Conservation (phyloP, 2,888 invertebrate species). For the Lithophane ornitopus region DNA sequence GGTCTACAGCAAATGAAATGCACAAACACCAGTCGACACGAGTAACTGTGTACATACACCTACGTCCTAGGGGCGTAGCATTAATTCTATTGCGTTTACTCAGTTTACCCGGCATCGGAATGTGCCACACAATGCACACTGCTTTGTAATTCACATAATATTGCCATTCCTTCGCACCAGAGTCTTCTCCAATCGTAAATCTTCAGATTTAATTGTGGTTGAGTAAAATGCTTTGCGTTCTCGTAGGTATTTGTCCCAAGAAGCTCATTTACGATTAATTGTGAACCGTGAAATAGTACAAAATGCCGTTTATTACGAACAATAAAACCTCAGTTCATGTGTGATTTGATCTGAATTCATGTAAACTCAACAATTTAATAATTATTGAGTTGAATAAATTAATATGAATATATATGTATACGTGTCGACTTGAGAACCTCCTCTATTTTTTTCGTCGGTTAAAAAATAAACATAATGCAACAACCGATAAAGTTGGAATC, state of each 20-base stretch:
- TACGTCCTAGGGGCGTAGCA: conserved; percentile 35
- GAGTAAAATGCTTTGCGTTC: conserved; percentile 1
- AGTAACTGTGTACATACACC: conserved; percentile 10
- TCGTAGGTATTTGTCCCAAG: neutral
- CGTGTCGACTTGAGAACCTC: too few relatives aligned
- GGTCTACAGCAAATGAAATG: conserved; percentile 16
- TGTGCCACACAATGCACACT: conserved; percentile 46
- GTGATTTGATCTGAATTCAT: neutral
- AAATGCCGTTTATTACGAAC: neutral
- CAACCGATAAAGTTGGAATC: neutral
- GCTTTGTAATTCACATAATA: conserved; percentile 43
- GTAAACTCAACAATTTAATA: neutral
- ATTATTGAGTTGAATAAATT: too few relatives aligned
- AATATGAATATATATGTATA: too few relatives aligned
- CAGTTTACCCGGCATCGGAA: conserved; percentile 47
- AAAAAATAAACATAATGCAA: neutral
- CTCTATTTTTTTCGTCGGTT: too few relatives aligned
- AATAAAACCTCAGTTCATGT: neutral
- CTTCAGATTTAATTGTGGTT: conserved; percentile 17
- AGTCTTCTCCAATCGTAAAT: neutral
- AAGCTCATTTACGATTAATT: neutral
- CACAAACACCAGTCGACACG: conserved; percentile 37
- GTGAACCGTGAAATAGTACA: neutral
- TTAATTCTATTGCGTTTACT: conserved; percentile 54
- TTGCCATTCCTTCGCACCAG: conserved; percentile 25